Evolutionary conservation across 1,140 invertebrate genomes (phyloP), one percentile per base, ranked within the genome.

Genomic region (Drosophila dunni): DNA sequence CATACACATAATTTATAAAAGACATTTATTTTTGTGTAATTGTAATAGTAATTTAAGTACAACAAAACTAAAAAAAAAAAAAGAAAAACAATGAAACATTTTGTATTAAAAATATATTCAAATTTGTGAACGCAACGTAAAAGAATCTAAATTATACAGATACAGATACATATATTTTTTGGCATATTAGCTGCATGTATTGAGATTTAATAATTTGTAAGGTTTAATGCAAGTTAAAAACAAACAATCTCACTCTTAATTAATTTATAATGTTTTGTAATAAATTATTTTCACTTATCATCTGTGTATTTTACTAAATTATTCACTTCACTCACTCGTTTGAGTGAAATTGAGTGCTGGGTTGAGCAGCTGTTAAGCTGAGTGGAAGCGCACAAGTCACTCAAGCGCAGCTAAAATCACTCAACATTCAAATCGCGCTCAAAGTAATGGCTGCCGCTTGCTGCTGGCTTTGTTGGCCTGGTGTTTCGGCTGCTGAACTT

Each of bases 211-310:
- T 60, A 80, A 68, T 78, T 70, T 80, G 51, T 63, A 80, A 84
- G 70, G 57, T 70, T 34, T 54, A 9, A n/a, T 68, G 70, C 62
- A 61, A 40, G 13, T 50, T 13, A 54, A 33, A 53, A 46, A 20
- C 10, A 45, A 58, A 58, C 34, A 81, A 82, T 84, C 81, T 84
- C 78, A 80, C 66, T 78, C 67, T 75, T 57, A 66, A 74, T 71
- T 78, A 82, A 74, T 74, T 71, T 81, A 17, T 80, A 84, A 78
- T 75, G 69, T 75, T 84, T 85, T 84, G 64, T 85, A 85, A 84
- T 80, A 84, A 72, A 84, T 75, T 78, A 75, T 85, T 84, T 72
- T 81, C 75, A 85, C 67, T 48, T 76, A 78, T 29, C 17, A 36
- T 58, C 9, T 9, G 20, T 4, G 29, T 46, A 54, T 44, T 29